Percentiles rank a stretch among this genome's conserved stretches.
Evolutionary conservation across 2,888 invertebrate genomes (phyloP).

Genomic region (Liodrosophila aerea): DNA sequence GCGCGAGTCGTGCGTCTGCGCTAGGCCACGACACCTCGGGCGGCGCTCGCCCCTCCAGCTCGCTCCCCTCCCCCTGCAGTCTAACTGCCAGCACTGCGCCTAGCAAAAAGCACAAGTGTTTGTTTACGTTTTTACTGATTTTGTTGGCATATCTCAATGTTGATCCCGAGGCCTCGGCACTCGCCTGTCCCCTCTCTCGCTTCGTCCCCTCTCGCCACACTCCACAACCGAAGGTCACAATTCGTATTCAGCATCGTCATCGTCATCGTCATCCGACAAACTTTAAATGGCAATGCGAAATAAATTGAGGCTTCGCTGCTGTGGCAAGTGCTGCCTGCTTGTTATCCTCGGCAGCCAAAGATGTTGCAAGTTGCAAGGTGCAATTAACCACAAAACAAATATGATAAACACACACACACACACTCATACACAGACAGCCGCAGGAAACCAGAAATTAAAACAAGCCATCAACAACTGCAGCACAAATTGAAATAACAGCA

Average conservation of each 20-base stretch:
- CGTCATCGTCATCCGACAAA: slow-evolving; percentile 3
- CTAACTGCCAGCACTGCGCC: not conserved
- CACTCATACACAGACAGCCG: slow-evolving; percentile 12
- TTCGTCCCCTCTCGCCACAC: not conserved
- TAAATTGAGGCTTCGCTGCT: slow-evolving; percentile 30
- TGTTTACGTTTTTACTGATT: slow-evolving; percentile 65
- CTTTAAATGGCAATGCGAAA: slow-evolving; percentile 44
- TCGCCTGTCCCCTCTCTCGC: slow-evolving; percentile 5
- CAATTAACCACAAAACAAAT: slow-evolving; percentile 26
- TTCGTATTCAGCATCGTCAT: slow-evolving; percentile 20
- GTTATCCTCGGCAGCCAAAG: slow-evolving; percentile 4
- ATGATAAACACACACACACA: slow-evolving; percentile 3
- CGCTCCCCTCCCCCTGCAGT: not conserved
- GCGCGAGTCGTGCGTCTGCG: slow-evolving; percentile 29
- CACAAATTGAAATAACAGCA: slow-evolving; percentile 27
- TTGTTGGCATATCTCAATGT: slow-evolving; percentile 8
- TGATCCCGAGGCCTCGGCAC: slow-evolving; percentile 7
- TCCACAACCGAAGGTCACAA: slow-evolving; percentile 49
- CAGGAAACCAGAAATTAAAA: not conserved
- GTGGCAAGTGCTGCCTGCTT: slow-evolving; percentile 8
- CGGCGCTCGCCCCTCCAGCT: slow-evolving; percentile 1
- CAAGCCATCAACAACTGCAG: not conserved
- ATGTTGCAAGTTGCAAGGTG: slow-evolving; percentile 1
- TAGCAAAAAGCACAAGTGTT: slow-evolving; percentile 60
- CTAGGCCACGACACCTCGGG: slow-evolving; percentile 15